Conservation (phyloP, 1,140 invertebrate genomes). For the Asbolus verrucosus region DNA sequence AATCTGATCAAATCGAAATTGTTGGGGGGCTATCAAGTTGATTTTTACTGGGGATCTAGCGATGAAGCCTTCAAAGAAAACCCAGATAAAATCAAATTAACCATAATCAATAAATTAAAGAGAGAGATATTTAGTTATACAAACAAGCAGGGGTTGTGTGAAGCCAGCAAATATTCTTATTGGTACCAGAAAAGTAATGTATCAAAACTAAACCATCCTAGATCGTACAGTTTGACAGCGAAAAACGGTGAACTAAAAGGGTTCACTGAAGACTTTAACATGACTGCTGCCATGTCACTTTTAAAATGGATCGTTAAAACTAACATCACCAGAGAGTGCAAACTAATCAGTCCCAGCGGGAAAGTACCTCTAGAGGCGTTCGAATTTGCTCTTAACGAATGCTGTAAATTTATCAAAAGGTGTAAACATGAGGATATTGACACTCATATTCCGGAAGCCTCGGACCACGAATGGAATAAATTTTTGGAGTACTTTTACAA, state of each 20-base stretch:
- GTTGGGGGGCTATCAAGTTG: constrained; percentile 69
- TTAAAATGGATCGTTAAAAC: constrained; percentile 80
- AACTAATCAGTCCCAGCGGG: constrained; percentile 65
- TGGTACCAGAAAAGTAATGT: constrained; percentile 70
- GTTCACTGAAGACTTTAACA: constrained; percentile 70
- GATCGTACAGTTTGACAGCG: constrained; percentile 68
- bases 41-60: constrained; percentile 70
- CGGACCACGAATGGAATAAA: constrained; percentile 75
- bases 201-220: constrained; percentile 69
- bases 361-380: constrained; percentile 67
- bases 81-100: constrained; percentile 62
- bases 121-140: constrained; percentile 70
- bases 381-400: constrained; percentile 71
- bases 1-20: constrained; percentile 68
- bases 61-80: constrained; percentile 64
- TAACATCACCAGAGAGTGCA: constrained; percentile 64
- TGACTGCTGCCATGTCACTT: constrained; percentile 85
- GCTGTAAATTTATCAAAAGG: constrained; percentile 67
- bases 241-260: constrained; percentile 54
- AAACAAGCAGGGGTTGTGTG: constrained; percentile 72
- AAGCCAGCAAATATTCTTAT: constrained; percentile 70
- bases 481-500: constrained; percentile 74
- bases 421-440: constrained; percentile 70
- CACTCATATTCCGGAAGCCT: constrained; percentile 61
- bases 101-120: constrained; percentile 70